Conservation (phyloP, 92 coral and sea anemone genomes). For the Phenganax marumi region DNA sequence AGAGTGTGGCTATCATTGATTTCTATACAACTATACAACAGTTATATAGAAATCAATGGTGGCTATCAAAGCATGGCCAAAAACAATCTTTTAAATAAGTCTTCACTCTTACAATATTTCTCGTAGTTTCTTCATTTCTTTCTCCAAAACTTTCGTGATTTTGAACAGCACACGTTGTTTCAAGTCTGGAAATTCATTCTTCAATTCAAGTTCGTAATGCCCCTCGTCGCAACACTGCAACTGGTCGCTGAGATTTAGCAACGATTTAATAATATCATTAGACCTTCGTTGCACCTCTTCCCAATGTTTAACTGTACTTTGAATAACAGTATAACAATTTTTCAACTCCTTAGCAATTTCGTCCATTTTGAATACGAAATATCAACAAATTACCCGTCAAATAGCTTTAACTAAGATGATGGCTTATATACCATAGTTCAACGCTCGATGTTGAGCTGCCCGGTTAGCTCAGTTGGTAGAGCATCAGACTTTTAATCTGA, state of each 20-base stretch:
- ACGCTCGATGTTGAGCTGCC: conserved; percentile 54
- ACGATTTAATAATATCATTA: conserved; percentile 5
- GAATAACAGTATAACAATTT: not conserved
- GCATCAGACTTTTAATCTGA: conserved; percentile 99
- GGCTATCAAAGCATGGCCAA: not conserved
- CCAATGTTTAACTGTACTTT: conserved; percentile 25
- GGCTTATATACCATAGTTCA: not conserved
- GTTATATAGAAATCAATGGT: no score
- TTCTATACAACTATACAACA: not conserved
- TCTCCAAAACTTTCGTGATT: conserved; percentile 31
- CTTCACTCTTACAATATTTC: conserved; percentile 16
- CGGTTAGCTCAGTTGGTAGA: conserved; percentile 99
- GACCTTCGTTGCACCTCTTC: conserved; percentile 24
- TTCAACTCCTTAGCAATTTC: not conserved
- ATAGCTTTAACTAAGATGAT: not conserved
- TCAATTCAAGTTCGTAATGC: conserved; percentile 17
- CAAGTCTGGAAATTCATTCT: conserved; percentile 36
- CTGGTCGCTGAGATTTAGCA: conserved; percentile 37
- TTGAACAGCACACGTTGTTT: conserved; percentile 23
- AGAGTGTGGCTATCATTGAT: no score
- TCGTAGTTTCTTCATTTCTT: conserved; percentile 24
- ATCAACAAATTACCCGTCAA: not conserved
- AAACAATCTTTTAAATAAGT: not conserved
- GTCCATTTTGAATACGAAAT: not conserved
- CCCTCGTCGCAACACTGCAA: conserved; percentile 36